These are phyloP conservation scores for Ceramica pisi DNA, from an alignment of 2,888 invertebrate genomes.

Conservation along the genomic window DNA sequence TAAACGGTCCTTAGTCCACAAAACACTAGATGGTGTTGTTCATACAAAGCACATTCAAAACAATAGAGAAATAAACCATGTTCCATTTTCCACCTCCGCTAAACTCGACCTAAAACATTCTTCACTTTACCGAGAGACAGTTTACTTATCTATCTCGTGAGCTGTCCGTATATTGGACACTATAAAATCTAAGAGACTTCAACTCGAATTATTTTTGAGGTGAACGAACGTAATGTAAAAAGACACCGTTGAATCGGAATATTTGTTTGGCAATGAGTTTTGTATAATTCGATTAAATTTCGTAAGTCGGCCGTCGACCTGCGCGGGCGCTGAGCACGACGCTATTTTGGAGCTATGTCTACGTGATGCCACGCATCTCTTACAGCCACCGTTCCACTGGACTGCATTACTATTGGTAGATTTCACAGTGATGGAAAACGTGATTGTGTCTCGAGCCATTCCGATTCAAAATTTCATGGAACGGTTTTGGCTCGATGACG, in stretches of 20 bases:
- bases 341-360: slow-evolving; percentile 80
- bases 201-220: slow-evolving; percentile 58
- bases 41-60: slow-evolving; percentile 80
- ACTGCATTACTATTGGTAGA: slow-evolving; percentile 81
- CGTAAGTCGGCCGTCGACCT: slow-evolving; percentile 82
- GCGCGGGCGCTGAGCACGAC: slow-evolving; percentile 74
- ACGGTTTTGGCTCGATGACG: slow-evolving; percentile 72
- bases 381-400: slow-evolving; percentile 81
- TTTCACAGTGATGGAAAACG: slow-evolving; percentile 86
- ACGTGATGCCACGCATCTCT: slow-evolving; percentile 86
- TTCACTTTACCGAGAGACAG: slow-evolving; percentile 66
- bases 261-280: slow-evolving; percentile 76
- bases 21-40: slow-evolving; percentile 67
- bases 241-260: slow-evolving; percentile 69
- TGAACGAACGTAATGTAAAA: slow-evolving; percentile 72
- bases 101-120: slow-evolving; percentile 73
- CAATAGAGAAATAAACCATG: slow-evolving; percentile 87
- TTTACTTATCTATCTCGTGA: slow-evolving; percentile 70
- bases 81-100: slow-evolving; percentile 80
- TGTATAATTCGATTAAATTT: slow-evolving; percentile 84
- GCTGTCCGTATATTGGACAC: slow-evolving; percentile 68
- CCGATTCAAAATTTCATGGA: slow-evolving; percentile 77
- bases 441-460: slow-evolving; percentile 83
- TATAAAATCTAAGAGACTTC: slow-evolving; percentile 61
- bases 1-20: slow-evolving; percentile 72